These are phyloP conservation scores for Uropsilus gracilis DNA, from an alignment of 2,113 vertebrate species.

Conservation along the genomic window DNA sequence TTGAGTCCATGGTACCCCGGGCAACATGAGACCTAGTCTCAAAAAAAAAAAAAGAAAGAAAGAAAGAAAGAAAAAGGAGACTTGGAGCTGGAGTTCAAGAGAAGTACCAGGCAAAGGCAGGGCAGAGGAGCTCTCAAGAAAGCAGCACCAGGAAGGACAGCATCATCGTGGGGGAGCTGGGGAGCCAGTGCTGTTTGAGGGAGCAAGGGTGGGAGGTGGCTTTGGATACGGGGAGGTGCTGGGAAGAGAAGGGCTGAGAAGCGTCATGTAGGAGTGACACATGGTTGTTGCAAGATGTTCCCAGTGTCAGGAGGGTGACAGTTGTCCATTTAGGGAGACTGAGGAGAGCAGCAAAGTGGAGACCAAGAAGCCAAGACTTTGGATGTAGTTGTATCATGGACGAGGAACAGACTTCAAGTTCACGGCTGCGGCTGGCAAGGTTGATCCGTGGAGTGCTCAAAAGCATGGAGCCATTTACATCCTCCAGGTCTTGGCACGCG, in stretches of 20 bases:
- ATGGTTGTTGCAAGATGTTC: not conserved
- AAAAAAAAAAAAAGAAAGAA: no score
- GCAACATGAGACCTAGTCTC: no score
- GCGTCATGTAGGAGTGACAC: accelerated
- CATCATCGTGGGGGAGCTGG: no score
- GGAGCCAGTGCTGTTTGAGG: no score
- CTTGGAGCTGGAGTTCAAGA: not conserved
- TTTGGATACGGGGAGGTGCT: not conserved
- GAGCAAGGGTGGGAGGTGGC: no score
- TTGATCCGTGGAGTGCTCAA: not conserved
- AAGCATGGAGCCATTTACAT: not conserved
- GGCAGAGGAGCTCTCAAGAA: not conserved
- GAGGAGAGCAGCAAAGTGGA: not conserved
- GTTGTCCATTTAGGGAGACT: not conserved
- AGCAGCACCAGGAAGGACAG: no score
- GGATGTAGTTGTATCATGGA: no score
- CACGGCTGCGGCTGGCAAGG: not conserved
- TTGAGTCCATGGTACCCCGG: no score
- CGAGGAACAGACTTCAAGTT: not conserved
- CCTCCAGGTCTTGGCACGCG: not conserved
- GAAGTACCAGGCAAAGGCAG: not conserved
- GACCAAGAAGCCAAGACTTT: not conserved
- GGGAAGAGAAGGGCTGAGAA: not conserved
- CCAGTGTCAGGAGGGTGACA: not conserved
- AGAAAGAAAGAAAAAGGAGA: no score